Evolutionary conservation across 2,797 vertebrate genomes (phyloP).

Genomic region (Agapornis canus): DNA sequence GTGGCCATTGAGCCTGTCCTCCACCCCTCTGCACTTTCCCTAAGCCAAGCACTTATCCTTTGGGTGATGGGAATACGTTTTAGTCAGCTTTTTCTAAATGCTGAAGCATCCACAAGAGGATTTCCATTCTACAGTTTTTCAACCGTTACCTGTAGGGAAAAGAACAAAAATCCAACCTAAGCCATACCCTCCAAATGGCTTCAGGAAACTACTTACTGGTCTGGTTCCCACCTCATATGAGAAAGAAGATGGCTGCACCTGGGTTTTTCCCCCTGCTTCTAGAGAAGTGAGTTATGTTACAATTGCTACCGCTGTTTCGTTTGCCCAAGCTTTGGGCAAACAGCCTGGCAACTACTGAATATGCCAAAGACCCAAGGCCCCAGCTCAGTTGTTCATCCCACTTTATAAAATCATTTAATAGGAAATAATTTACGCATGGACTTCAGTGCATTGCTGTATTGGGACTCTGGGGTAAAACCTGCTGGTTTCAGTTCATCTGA

Average conservation of each 20-base stretch:
- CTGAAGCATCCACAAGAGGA: neutral
- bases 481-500: neutral
- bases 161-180: neutral
- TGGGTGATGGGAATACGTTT: neutral
- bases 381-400: neutral
- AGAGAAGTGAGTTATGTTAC: neutral
- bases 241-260: neutral
- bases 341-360: neutral
- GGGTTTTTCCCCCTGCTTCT: neutral
- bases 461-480: neutral
- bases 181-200: neutral
- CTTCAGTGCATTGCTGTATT: neutral
- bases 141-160: neutral
- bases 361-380: neutral
- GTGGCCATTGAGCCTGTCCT: neutral
- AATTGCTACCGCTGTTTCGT: neutral
- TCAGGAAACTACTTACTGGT: neutral
- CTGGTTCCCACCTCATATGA: neutral
- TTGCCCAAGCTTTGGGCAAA: neutral
- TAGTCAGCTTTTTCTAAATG: neutral
- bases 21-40: neutral
- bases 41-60: rapidly evolving
- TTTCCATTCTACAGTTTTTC: neutral
- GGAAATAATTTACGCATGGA: neutral
- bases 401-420: neutral